Evolutionary conservation across 2,797 vertebrate genomes (phyloP), one percentile per base, ranked within the genome.

Genomic region (Myotis planiceps): DNA sequence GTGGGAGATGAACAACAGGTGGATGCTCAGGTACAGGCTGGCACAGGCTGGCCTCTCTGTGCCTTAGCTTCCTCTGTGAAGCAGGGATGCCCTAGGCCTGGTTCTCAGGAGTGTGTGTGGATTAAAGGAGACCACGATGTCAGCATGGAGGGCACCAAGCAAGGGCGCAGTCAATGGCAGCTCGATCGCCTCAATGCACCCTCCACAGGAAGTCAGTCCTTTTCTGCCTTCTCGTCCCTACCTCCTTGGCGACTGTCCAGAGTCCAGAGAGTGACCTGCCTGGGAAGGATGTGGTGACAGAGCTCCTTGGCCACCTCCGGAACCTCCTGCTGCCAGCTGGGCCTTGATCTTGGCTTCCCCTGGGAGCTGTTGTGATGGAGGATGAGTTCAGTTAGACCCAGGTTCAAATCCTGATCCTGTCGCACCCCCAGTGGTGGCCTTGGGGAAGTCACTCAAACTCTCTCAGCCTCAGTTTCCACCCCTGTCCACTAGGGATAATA

Each of bases 41-140:
- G 37, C 58, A 8, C 49, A 27, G 9, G 39, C 15, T 27, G 34
- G 16, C 29, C 27, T 68, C 29, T 10, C 79, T 32, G 32, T n/a
- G 42, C 37, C 66, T 81, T 19, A 1, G 12, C 10, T 63, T 85
- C 68, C n/a, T 75, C 34, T 39, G 47, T 49, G 66, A 12, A 27
- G 27, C 0, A 3, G 51, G 27, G 4, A 5, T 2, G 19, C 74
- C 2, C 10, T 1, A 10, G 25, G 51, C 32, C 34, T 2, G 12
- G 19, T 55, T 34, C 32, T 2, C 16, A 4, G 65, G 49, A n/a
- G 32, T 18, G 32, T 16, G 3, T 32, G n/a, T 12, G 5, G 42
- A 6, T 21, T 32, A 3, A 3, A 7, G 0, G 14, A 55, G n/a
- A 12, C 0, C 7, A 8, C 9, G 0, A 14, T 2, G n/a, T 23